Conservation (phyloP, 2,113 vertebrate genomes). For the Brachyhypopomus gauderio region DNA sequence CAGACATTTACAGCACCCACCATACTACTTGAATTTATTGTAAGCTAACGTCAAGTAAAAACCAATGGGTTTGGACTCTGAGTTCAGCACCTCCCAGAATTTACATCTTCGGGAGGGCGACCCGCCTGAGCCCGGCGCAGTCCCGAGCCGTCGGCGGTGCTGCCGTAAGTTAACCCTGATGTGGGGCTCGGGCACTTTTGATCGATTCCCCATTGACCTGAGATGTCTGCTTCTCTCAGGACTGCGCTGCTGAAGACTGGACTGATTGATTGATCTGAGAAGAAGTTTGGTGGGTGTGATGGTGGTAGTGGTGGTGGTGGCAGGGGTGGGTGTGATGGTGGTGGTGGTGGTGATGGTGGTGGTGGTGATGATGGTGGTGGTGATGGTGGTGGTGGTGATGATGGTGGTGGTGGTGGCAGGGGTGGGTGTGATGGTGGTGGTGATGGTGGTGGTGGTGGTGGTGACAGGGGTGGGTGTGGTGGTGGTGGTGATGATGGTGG, state of each 20-base stretch:
- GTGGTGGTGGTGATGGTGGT: background rate
- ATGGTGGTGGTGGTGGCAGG: too few species aligned
- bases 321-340: too few species aligned
- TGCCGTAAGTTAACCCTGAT: conserved; percentile 46
- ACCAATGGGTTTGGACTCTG: conserved; percentile 49
- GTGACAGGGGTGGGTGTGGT: background rate
- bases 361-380: background rate
- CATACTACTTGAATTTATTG: conserved; percentile 62
- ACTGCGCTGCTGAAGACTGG: conserved; percentile 3
- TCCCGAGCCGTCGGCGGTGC: conserved; percentile 25
- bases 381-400: too few species aligned
- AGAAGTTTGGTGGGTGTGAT: background rate
- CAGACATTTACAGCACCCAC: conserved; percentile 61
- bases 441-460: too few species aligned
- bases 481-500: too few species aligned
- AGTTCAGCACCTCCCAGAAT: conserved; percentile 55
- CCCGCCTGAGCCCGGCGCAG: conserved; percentile 1
- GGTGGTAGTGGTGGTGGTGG: background rate
- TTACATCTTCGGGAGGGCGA: conserved; percentile 40
- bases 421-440: background rate
- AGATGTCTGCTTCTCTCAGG: background rate
- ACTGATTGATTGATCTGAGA: background rate
- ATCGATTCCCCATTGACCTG: conserved; percentile 41
- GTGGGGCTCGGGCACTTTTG: conserved; percentile 52
- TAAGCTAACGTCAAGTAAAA: conserved; percentile 51